These are phyloP conservation scores for Polyodon spathula DNA, from an alignment of 2,113 vertebrate genomes.

Conservation along the genomic window DNA sequence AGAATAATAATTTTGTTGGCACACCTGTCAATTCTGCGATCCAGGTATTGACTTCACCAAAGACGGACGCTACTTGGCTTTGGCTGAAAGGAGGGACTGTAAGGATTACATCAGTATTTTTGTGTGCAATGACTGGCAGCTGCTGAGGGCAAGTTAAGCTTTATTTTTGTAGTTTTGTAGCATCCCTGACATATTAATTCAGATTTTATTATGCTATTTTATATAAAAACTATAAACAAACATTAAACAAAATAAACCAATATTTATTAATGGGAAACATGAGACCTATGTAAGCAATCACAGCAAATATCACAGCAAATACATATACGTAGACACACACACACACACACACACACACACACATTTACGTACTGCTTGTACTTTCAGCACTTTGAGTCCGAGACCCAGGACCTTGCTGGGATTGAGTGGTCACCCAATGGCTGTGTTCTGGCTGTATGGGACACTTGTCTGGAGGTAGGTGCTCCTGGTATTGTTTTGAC, in stretches of 20 bases:
- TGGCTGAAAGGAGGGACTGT: conserved; percentile 89
- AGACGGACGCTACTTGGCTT: conserved; percentile 83
- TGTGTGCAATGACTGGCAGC: conserved; percentile 90
- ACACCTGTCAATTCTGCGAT: no score
- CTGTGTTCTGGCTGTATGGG: conserved; percentile 88
- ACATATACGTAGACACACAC: neutral
- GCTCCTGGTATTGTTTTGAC: neutral
- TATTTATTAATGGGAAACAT: no score
- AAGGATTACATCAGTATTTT: conserved; percentile 89
- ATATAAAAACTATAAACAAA: no score
- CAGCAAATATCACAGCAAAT: neutral
- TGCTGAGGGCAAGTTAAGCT: conserved; percentile 85
- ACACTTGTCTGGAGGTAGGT: conserved; percentile 82
- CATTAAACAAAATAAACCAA: no score
- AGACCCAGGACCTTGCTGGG: conserved; percentile 83
- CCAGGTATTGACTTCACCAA: conserved; percentile 81
- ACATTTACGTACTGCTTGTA: neutral
- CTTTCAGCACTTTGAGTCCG: conserved; percentile 83
- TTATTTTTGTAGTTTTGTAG: no score
- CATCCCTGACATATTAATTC: no score
- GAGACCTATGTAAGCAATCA: no score
- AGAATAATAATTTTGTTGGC: no score
- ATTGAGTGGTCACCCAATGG: conserved; percentile 92
- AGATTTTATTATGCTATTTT: no score
- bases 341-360: neutral